phyloP scores from a whole-genome alignment of 2,797 vertebrate genomes.

The Rallus crepitans region DNA sequence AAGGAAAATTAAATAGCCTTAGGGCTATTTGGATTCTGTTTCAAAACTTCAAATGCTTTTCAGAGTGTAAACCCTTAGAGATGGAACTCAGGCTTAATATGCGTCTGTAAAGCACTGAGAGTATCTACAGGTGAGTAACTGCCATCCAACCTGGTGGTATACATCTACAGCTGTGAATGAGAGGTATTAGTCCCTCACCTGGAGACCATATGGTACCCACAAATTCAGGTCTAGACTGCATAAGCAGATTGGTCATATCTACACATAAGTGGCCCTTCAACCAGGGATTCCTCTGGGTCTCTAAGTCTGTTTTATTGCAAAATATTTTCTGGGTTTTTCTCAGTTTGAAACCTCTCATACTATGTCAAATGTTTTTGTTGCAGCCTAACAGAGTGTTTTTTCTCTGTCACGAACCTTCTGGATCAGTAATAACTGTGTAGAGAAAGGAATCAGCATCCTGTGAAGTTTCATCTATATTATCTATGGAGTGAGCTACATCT shows the following conservation, averaged over 20 bases:
- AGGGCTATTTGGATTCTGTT: not conserved
- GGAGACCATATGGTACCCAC: accelerated
- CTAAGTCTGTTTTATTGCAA: not conserved
- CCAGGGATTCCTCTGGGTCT: not conserved
- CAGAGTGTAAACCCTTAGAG: not conserved
- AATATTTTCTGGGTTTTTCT: not conserved
- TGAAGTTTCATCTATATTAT: not conserved
- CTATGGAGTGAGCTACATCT: not conserved
- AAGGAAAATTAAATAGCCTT: not conserved
- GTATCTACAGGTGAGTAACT: not conserved
- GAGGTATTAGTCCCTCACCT: not conserved
- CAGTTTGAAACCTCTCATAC: not conserved
- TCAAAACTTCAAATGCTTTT: not conserved
- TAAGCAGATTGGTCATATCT: not conserved
- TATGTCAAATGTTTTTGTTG: not conserved
- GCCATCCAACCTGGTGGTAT: not conserved
- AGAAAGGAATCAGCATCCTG: not conserved
- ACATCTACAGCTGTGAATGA: not conserved
- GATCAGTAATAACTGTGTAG: not conserved
- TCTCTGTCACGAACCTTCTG: not conserved
- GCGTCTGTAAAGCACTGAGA: not conserved
- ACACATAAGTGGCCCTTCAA: not conserved
- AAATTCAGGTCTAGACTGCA: not conserved
- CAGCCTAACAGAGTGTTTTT: not conserved
- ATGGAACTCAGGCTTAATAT: not conserved